Conservation (phyloP, 1,140 invertebrate genomes). For the Triops longicaudatus region DNA sequence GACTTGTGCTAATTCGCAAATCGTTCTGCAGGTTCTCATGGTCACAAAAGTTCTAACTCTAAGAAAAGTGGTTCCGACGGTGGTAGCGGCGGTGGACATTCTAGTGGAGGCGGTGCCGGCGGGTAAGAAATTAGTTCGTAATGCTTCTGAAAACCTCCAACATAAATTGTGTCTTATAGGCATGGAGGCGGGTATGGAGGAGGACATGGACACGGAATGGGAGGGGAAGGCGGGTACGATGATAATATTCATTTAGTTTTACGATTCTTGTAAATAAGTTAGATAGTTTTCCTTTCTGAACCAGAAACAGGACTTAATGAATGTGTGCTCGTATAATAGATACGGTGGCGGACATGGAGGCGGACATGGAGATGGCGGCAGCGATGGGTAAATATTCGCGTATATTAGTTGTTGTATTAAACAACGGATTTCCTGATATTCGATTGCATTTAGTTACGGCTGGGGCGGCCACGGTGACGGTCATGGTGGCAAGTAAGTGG, state of each 20-base stretch:
- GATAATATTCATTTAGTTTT: neutral
- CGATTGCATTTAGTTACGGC: neutral
- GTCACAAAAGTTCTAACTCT: neutral
- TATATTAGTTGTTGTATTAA: neutral
- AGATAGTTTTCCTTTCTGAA: neutral
- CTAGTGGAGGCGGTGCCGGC: neutral
- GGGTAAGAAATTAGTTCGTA: no score
- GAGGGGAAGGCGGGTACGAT: neutral
- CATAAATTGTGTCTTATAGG: no score
- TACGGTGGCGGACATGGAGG: neutral
- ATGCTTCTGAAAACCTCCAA: no score
- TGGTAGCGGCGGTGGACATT: neutral
- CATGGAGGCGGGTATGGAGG: no score
- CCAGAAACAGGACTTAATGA: neutral
- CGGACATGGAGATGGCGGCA: neutral
- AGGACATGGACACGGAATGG: no score
- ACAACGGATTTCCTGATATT: no score
- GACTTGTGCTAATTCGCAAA: neutral
- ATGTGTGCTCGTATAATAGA: neutral
- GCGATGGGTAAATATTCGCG: neutral
- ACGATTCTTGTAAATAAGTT: neutral
- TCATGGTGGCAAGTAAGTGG: neutral
- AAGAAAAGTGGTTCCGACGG: conserved; percentile 5
- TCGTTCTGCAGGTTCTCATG: neutral
- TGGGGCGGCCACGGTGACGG: neutral